Base-by-base conservation (phyloP, 2,888 invertebrate species). In the Seladonia tumulorum region DNA sequence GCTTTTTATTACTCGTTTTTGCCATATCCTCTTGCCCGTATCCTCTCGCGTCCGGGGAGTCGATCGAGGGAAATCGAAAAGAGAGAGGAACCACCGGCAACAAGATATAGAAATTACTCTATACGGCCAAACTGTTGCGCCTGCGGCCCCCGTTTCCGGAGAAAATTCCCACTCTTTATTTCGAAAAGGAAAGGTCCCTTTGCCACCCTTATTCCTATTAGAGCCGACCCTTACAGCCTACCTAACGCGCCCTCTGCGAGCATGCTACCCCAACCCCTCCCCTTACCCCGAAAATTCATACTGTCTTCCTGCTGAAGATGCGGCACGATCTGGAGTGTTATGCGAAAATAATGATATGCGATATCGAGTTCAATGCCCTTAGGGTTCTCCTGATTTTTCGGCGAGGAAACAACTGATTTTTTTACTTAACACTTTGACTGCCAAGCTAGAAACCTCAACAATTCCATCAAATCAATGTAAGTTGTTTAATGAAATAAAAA, bases 91-190 rank as follows among this genome's bases (percentile, higher is more conserved):
- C 10, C 22, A 53, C 8, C 8, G 53, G 22, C 53, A 53, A 53
- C 22, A 53, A 8, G 22, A 83, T 60, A 83, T 60, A 90, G 85
- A 79, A 89, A 70, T 83, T 85, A 87, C 76, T 68, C 81, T 87
- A 90, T 53, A 53, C 85, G 83, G 83, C 87, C 92, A 92, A 92
- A 92, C 91, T 92, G 92, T 92, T 92, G 92, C 92, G 88, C 84
- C 76, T 78, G 73, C 79, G 57, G 76, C n/a, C 66, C 63, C 53
- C 45, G 29, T 73, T 79, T 82, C 79, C 79, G 76, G 42, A 42
- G 42, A 60, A n/a, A n/a, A 25, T 76, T 53, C 14, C 42, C 49
- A 35, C 25, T 63, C 63, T 63, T 25, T 63, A 25, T 39, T 47
- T 70, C 18, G 35, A 76, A n/a, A 25, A 60, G 60, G 60, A 60